Evolutionary conservation across 2,888 invertebrate species (phyloP), one percentile per base, ranked within the genome.

Genomic region (Archaeoteleia sp.): DNA sequence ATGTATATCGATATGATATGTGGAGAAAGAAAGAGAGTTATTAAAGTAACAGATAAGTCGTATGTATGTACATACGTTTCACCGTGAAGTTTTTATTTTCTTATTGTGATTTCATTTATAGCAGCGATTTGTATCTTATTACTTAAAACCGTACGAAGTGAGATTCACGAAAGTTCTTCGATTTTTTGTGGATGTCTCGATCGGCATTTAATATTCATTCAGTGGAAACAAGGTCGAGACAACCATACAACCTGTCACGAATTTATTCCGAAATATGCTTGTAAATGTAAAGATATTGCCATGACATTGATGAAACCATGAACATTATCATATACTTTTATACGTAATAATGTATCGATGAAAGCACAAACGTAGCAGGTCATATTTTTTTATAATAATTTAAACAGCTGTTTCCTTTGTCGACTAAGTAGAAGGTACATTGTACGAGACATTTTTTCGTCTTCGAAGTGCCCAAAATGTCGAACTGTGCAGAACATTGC

Each of bases 51-150:
- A 4, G 27, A 55, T 65, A 66, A 53, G 53, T 39, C 53, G 57
- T 66, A 58, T 53, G 42, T 66, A 66, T 66, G 65, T 66, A 66
- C 32, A 66, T 66, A 66, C 32, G 32, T 37, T 67, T 10, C 23
- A 29, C 58, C 51, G 45, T 37, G 46, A 51, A 53, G 48, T 66
- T 66, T 60, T 42, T 42, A 53, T 54, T 60, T 66, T 58, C 58
- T 48, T 54, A 58, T 25, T 46, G 49, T 57, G 45, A 39, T 45
- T 57, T 27, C 2, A 17, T 40, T 48, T 40, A 7, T 1, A 20
- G 3, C 20, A 20, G 20, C 8, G 8, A 29, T 29, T 29, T 29
- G 27, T 29, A 29, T 29, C 27, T 8, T 29, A 8, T n/a, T n/a
- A 29, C 27, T n/a, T 7, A 29, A n/a, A 32, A 8, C 32, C 2